A percentile compares a stretch with the other conserved stretches of the same genome.
phyloP scores from a whole-genome alignment of 1,140 invertebrate genomes.

The Apocrypta bakeri region DNA sequence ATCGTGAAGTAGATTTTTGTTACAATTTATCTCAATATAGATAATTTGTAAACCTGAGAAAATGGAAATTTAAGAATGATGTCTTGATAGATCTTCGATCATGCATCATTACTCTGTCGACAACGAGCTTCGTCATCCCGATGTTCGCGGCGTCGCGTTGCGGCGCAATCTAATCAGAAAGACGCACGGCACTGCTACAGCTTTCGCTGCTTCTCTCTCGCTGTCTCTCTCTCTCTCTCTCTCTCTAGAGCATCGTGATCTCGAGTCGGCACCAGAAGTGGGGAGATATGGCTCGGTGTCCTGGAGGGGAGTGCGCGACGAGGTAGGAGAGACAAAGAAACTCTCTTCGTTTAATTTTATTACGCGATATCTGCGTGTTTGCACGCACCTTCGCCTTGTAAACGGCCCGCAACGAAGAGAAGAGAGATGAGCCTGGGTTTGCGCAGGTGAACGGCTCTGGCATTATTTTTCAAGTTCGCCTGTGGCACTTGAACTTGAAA shows the following conservation, averaged over 20 bases:
- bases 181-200: slow-evolving; percentile 52
- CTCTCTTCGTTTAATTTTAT: slow-evolving; percentile 43
- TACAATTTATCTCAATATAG: no score
- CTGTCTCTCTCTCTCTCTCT: background rate
- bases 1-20: no score
- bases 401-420: background rate
- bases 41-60: no score
- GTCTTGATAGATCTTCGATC: no score
- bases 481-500: slow-evolving; percentile 4
- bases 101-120: no score
- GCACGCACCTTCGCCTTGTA: slow-evolving; percentile 11
- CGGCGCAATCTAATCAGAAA: slow-evolving; percentile 58
- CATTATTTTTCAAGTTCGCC: slow-evolving; percentile 1
- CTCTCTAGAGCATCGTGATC: slow-evolving; percentile 27
- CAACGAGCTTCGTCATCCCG: no score
- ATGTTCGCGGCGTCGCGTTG: slow-evolving; percentile 41
- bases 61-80: no score
- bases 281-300: background rate
- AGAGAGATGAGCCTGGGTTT: background rate
- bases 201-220: slow-evolving; percentile 38
- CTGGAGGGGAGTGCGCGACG: slow-evolving; percentile 30
- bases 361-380: slow-evolving; percentile 37
- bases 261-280: slow-evolving; percentile 36
- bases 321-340: slow-evolving; percentile 40
- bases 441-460: background rate